Base-by-base conservation (phyloP, 2,797 vertebrate genomes). In the Nasua narica region DNA sequence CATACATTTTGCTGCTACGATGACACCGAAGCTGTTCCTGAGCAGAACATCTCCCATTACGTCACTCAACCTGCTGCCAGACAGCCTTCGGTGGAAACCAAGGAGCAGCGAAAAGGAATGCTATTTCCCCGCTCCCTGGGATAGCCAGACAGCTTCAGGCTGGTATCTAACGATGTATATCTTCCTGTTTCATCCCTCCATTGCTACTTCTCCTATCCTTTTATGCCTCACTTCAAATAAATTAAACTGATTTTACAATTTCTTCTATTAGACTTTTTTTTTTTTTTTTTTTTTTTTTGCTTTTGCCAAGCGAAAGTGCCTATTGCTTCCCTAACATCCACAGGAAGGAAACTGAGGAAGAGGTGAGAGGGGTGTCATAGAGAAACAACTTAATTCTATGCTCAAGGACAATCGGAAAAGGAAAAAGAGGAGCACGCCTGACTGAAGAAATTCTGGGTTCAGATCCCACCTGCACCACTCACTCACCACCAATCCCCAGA, bases 371-470 rank as follows among this genome's bases (percentile, higher is more conserved):
- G 8, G 12, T 50, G 16, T 76, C n/a, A 48, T 1, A 87, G 16
- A 78, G 14, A 72, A 40, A 65, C 74, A 15, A 58, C 12, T 69
- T 50, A 86, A 65, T 46, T 70, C 50, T 89, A 58, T 40, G 74
- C 52, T 90, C 29, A n/a, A 67, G 84, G n/a, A 65, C 52, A 37
- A 65, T 82, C 32, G 12, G 74, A 92, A 11, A 14, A 84, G 81
- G 35, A 54, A 76, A 40, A 82, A 72, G 3, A 72, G 11, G 7
- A n/a, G 69, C 35, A 43, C 1, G 40, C 27, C 27, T 15, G 25
- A 93, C 27, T 62, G 29, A 50, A 40, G 14, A 84, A 62, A 52
- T 48, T 70, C 60, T 60, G 29, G 9, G 52, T 96, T 94, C 86
- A 83, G 91, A 94, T 65, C 40, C 35, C 50, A 83, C 12, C 37